Base-by-base conservation (phyloP, 2,113 vertebrate species). In the Melanotaenia duboulayi region DNA sequence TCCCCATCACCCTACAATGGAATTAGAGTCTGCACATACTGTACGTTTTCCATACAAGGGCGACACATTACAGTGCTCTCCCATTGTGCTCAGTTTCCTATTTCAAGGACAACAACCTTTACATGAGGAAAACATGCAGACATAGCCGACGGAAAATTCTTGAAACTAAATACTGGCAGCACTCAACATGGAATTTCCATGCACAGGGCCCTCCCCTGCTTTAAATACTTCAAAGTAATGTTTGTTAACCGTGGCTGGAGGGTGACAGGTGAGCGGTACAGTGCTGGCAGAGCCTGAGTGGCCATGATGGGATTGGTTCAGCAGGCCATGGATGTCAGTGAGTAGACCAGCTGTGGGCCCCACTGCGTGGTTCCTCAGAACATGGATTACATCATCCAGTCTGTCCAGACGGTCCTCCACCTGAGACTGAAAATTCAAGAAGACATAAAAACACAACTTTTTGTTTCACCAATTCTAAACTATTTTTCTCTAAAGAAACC, bases 361-460 rank as follows among this genome's bases (percentile, higher is more conserved):
- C 75, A 99, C 97, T 0, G 97, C 97, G 25, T 99, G 97, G 86
- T 97, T 99, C 81, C 96, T 93, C 59, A 99, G 92, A 5, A 99
- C 96, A 8, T 99, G 95, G 86, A 99, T 99, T 76, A 97, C 97
- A 74, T 99, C 97, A 23, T 99, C 97, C 1, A 99, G 92, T 46
- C 97, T 92, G 93, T 99, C 97, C 92, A 99, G 82, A 67, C 96
- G 95, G 88, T 99, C 97, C 84, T 99, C 97, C 94, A 98, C 96
- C 70, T 97, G 95, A 85, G 96, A 97, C 90, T 96, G 93, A 89
- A 79, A 49, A 63, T 56, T 60, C 20, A 32, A 74, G 19, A 4
- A 40, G 17, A 69, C 16, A 35, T 32, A 6, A n/a, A 20, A 4
- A 22, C 4, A 37, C 17, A 48, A 11, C 7, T 20, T 5, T 17